Evolutionary conservation across 53 echinoderm and acorn worm genomes (phyloP).

Genomic region (Paracentrotus lividus): DNA sequence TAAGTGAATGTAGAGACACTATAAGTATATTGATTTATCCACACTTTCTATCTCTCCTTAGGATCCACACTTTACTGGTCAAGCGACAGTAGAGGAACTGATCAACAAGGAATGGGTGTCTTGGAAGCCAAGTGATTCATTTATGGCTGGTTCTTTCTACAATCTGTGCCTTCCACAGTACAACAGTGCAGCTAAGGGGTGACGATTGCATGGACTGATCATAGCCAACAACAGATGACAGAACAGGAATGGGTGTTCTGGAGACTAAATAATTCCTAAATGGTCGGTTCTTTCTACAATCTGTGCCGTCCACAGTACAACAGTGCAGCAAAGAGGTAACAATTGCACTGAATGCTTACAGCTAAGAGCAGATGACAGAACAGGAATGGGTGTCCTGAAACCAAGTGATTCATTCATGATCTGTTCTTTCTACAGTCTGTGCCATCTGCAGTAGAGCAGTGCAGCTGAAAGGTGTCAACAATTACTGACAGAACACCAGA

Average conservation of each 20-base stretch:
- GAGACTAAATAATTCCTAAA: too few relatives aligned
- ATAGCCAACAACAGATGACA: background rate
- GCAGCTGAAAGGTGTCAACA: background rate
- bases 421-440: too few relatives aligned
- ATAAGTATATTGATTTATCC: too few relatives aligned
- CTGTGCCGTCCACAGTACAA: background rate
- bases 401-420: too few relatives aligned
- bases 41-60: constrained; percentile 43
- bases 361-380: background rate
- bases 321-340: background rate
- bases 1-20: too few relatives aligned
- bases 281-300: too few relatives aligned
- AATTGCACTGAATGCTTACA: background rate
- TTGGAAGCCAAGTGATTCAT: constrained; percentile 81
- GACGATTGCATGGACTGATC: background rate
- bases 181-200: background rate
- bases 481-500: too few relatives aligned
- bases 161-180: constrained; percentile 82
- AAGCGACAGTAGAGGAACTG: constrained; percentile 66
- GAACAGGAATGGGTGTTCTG: too few relatives aligned
- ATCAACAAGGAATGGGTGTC: constrained; percentile 64
- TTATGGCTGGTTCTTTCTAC: constrained; percentile 82
- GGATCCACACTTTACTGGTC: constrained; percentile 84
- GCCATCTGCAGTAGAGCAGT: background rate
- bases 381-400: too few relatives aligned